A percentile compares a stretch with the other conserved stretches of the same genome.
Evolutionary conservation across 2,888 invertebrate genomes (phyloP).

Genomic region (Pseudococcus viburni): DNA sequence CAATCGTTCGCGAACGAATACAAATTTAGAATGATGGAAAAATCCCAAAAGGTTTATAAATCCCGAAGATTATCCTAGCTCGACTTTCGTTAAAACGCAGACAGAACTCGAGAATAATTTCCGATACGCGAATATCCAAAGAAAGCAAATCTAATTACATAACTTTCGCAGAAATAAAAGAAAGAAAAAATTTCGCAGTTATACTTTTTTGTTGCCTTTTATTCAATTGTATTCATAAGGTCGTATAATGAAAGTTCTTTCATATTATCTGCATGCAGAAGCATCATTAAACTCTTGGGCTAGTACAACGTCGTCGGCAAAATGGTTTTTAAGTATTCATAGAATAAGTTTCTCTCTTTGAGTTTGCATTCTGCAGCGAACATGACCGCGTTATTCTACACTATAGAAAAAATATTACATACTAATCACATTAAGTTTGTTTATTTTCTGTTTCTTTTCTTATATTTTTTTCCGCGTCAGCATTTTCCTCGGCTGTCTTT

Average conservation of each 20-base stretch:
- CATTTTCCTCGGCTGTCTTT: neutral
- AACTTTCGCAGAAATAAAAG: slow-evolving; percentile 11
- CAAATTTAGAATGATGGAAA: neutral
- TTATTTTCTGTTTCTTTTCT: slow-evolving; percentile 37
- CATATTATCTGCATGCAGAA: slow-evolving; percentile 27
- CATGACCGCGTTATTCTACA: slow-evolving; percentile 5
- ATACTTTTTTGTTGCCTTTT: slow-evolving; percentile 18
- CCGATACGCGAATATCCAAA: slow-evolving; percentile 24
- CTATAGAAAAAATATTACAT: slow-evolving; percentile 27
- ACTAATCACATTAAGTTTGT: slow-evolving; percentile 45
- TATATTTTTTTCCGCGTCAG: neutral
- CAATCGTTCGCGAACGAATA: neutral
- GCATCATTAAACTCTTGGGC: slow-evolving; percentile 14
- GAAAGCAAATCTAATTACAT: slow-evolving; percentile 38
- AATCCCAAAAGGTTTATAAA: slow-evolving; percentile 12
- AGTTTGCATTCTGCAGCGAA: neutral
- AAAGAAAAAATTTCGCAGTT: slow-evolving; percentile 13
- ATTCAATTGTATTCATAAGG: slow-evolving; percentile 48
- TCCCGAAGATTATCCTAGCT: neutral
- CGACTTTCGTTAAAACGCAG: slow-evolving; percentile 7
- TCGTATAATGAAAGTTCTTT: slow-evolving; percentile 41
- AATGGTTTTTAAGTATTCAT: slow-evolving; percentile 50
- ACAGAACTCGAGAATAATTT: neutral
- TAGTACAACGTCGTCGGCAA: neutral
- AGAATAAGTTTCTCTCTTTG: slow-evolving; percentile 47